These are phyloP conservation scores for Phyllotis vaccarum DNA, from an alignment of 2,797 vertebrate genomes.

Conservation along the genomic window DNA sequence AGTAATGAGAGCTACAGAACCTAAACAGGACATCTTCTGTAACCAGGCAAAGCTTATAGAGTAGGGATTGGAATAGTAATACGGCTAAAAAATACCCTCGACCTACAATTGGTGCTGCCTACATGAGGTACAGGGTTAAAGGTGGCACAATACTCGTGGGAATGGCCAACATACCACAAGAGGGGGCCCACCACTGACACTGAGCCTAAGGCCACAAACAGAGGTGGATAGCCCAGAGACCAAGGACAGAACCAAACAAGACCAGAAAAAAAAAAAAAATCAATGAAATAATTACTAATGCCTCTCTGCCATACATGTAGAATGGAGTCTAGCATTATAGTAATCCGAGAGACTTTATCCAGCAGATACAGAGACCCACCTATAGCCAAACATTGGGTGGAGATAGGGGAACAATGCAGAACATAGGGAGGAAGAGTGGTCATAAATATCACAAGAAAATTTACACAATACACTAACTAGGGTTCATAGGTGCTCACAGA, in stretches of 20 bases:
- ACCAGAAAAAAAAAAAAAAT: background rate
- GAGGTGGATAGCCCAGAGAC: background rate
- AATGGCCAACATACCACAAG: background rate
- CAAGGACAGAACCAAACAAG: background rate
- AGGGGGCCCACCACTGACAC: background rate
- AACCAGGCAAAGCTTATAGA: background rate
- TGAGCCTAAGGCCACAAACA: background rate
- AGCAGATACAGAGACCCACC: background rate
- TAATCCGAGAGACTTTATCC: background rate
- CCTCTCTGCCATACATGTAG: background rate
- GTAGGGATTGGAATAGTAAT: background rate
- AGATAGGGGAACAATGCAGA: background rate
- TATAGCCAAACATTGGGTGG: background rate
- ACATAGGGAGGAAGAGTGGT: too few species aligned
- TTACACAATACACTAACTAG: background rate
- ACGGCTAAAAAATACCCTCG: background rate
- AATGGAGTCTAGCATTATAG: background rate
- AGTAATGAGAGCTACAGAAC: background rate
- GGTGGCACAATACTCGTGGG: background rate
- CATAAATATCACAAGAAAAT: background rate
- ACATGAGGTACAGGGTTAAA: background rate
- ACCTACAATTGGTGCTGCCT: background rate
- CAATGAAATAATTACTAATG: background rate
- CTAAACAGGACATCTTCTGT: background rate
- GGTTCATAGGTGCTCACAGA: background rate